Evolutionary conservation across 2,888 invertebrate species (phyloP).

Genomic region (Theretra japonica): DNA sequence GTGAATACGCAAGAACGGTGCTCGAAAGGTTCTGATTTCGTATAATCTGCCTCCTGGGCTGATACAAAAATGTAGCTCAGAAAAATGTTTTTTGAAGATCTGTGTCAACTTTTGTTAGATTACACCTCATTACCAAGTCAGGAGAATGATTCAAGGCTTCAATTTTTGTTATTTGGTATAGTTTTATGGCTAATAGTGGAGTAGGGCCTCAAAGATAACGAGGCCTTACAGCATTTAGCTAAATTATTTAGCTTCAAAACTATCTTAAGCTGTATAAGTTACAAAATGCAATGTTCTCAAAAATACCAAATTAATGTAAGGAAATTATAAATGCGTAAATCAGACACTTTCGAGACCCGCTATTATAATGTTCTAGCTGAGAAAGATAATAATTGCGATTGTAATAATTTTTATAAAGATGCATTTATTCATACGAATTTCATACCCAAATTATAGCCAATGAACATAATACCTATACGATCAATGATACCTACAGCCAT

Average conservation of each 20-base stretch:
- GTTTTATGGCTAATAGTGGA: background rate
- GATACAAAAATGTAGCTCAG: background rate
- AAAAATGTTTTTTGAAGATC: background rate
- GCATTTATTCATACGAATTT: slow-evolving; percentile 49
- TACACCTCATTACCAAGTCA: background rate
- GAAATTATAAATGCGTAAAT: slow-evolving; percentile 12
- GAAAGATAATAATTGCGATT: slow-evolving; percentile 57
- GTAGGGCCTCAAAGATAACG: background rate
- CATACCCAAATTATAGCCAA: slow-evolving; percentile 58
- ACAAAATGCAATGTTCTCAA: background rate
- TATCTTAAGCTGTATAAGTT: background rate
- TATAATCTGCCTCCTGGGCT: background rate
- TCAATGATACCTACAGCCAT: slow-evolving; percentile 73
- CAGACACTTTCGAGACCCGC: slow-evolving; percentile 51
- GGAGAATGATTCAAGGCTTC: background rate
- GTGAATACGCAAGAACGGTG: slow-evolving; percentile 63
- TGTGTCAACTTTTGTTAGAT: slow-evolving; percentile 7
- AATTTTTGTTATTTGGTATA: background rate
- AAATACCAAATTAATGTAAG: background rate
- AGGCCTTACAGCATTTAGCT: background rate
- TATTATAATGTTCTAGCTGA: slow-evolving; percentile 57
- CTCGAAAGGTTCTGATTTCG: slow-evolving; percentile 47
- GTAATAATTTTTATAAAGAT: slow-evolving; percentile 56
- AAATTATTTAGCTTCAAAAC: background rate
- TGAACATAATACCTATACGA: slow-evolving; percentile 61